Conservation (phyloP, 2,797 vertebrate species). For the Chiloscyllium punctatum region DNA sequence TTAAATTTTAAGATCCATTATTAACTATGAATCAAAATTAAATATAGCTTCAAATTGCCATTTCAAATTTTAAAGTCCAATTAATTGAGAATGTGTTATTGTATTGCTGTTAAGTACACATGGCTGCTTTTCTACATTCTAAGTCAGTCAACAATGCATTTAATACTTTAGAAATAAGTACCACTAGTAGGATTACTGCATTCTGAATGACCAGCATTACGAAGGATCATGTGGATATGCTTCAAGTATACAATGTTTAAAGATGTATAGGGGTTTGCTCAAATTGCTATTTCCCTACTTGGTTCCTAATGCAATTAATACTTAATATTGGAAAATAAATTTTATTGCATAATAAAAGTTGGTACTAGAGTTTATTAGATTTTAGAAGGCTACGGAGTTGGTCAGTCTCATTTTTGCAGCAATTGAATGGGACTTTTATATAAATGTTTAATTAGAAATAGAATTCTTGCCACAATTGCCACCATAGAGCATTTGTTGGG, state of each 20-base stretch:
- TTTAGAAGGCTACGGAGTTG: neutral
- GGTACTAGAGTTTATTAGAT: neutral
- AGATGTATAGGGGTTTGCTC: neutral
- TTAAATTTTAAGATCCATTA: slow-evolving; percentile 13
- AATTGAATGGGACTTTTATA: neutral
- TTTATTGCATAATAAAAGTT: neutral
- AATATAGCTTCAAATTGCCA: neutral
- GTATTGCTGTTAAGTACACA: neutral
- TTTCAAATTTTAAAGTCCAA: neutral
- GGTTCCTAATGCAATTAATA: neutral
- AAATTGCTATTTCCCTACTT: neutral
- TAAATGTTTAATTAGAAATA: neutral
- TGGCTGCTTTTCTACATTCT: neutral
- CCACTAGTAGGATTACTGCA: neutral
- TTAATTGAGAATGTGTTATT: neutral
- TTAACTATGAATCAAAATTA: neutral
- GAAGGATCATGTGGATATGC: neutral
- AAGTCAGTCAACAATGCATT: neutral
- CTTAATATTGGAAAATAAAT: neutral
- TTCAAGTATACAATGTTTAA: neutral
- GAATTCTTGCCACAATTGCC: neutral
- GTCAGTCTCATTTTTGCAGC: neutral
- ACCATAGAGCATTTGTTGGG: neutral
- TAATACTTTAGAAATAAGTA: neutral
- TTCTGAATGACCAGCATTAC: neutral